Conservation (phyloP, 2,888 invertebrate genomes). For the Agrochola circellaris region DNA sequence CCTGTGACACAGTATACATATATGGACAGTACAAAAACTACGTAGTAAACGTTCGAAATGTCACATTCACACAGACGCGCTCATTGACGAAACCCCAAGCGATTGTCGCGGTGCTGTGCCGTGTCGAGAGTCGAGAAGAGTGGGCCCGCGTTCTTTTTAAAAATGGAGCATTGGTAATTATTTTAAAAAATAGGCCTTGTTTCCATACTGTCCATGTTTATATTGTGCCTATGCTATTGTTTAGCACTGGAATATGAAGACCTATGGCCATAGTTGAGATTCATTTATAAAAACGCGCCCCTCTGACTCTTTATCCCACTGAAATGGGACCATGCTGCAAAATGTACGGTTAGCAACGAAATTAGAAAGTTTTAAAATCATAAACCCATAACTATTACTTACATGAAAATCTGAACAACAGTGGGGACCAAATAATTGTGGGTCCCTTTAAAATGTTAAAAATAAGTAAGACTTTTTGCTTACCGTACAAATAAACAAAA, state of each 20-base stretch:
- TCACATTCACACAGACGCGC: no score
- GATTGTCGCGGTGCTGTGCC: no score
- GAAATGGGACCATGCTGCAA: not conserved
- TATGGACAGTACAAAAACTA: no score
- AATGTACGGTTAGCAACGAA: not conserved
- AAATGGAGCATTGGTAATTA: no score
- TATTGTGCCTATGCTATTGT: no score
- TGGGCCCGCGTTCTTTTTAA: no score
- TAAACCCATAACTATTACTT: not conserved
- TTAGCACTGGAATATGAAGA: not conserved
- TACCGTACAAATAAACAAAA: conserved; percentile 21
- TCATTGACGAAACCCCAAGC: no score
- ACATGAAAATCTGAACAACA: not conserved
- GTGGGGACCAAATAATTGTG: not conserved
- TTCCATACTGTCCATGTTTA: no score
- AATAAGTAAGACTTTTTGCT: not conserved
- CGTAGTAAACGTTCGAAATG: no score
- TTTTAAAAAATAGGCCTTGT: no score
- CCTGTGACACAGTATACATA: not conserved
- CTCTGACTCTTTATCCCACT: not conserved
- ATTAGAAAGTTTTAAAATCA: not conserved
- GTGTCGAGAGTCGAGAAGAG: no score
- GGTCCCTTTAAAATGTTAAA: not conserved
- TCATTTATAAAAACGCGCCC: not conserved
- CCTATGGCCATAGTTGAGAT: not conserved